Evolutionary conservation across 2,113 vertebrate species (phyloP).

Genomic region (Mastomys coucha): DNA sequence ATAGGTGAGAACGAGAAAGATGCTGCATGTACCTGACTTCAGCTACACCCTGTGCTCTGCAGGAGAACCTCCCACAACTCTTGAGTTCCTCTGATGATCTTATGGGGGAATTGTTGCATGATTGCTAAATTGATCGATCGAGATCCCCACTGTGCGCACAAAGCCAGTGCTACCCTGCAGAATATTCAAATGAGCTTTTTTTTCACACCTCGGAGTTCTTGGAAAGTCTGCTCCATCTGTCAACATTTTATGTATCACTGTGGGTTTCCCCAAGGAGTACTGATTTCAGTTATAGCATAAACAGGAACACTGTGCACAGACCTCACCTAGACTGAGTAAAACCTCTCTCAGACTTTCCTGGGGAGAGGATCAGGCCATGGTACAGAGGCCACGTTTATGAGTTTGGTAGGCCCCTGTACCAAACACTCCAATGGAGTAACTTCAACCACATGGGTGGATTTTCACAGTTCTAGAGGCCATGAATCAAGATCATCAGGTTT

Average conservation of each 20-base stretch:
- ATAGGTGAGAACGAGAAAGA: not conserved
- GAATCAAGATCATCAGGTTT: not conserved
- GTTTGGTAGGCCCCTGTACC: not conserved
- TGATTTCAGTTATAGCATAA: not conserved
- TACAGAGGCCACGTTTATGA: not conserved
- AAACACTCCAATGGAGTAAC: not conserved
- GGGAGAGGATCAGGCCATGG: not conserved
- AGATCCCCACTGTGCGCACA: not conserved
- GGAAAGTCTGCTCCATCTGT: slow-evolving; percentile 13
- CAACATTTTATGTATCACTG: not conserved
- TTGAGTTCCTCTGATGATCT: not conserved
- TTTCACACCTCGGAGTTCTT: not conserved
- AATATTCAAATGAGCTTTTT: not conserved
- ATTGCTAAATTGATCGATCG: not conserved
- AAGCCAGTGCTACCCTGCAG: not conserved
- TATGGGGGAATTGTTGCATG: not conserved
- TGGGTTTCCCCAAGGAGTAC: not conserved
- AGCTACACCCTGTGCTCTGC: not conserved
- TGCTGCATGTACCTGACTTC: not conserved
- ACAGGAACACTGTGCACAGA: not conserved
- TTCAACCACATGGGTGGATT: not conserved
- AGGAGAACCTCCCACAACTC: not conserved
- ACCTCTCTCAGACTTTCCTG: not conserved
- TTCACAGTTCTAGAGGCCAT: not conserved
- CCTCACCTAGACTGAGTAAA: not conserved